These are phyloP conservation scores for Pelusios castaneus DNA, from an alignment of 2,113 vertebrate species.

Conservation along the genomic window DNA sequence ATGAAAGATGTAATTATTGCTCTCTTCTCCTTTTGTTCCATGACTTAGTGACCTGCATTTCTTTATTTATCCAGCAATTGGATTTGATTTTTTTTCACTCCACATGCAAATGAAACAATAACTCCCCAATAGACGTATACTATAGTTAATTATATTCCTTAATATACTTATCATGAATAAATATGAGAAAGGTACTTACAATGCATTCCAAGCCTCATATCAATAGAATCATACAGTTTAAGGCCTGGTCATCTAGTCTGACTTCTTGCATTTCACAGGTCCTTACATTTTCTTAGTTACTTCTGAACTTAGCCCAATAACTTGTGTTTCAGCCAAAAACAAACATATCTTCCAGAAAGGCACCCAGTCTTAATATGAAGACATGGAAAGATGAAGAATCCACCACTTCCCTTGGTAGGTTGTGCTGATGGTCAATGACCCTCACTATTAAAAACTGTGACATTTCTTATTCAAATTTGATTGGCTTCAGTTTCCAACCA, in stretches of 20 bases:
- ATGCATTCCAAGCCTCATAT: not conserved
- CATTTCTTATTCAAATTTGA: too few species aligned
- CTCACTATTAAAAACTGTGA: too few species aligned
- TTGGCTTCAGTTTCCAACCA: too few species aligned
- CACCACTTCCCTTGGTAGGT: not conserved
- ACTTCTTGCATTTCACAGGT: not conserved
- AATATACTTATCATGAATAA: not conserved
- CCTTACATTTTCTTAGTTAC: not conserved
- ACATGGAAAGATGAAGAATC: not conserved
- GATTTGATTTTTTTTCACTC: not conserved
- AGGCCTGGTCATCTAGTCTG: not conserved
- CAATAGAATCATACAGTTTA: not conserved
- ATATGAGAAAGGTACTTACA: not conserved
- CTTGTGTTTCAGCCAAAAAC: too few species aligned
- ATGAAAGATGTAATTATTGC: fast-evolving
- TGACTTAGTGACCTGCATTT: not conserved
- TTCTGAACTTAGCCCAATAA: not conserved
- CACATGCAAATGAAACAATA: not conserved
- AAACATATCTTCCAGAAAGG: not conserved
- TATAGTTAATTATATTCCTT: not conserved
- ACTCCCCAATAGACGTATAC: constrained; percentile 3
- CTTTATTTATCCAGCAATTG: not conserved
- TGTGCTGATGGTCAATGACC: not conserved
- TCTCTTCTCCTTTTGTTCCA: not conserved
- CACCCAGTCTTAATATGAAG: not conserved